Evolutionary conservation across 2,888 invertebrate genomes (phyloP), one percentile per base, ranked within the genome.

Genomic region (Caenorhabditis sp.): DNA sequence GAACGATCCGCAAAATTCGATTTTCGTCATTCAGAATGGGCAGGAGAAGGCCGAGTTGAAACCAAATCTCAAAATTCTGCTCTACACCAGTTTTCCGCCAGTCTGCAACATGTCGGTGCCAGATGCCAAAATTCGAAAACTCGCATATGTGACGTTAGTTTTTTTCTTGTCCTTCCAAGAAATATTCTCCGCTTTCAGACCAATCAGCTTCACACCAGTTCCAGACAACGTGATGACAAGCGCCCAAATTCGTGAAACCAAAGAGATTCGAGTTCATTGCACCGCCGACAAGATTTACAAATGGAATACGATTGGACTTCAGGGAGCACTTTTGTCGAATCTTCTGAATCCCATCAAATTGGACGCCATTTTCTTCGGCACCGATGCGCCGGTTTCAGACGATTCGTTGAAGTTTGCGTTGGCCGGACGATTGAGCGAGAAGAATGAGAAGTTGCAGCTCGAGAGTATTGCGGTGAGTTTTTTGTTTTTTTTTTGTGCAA

Each of bases 251-350:
- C 57, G 50, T 17, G 57, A 12, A 1, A 60, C 26, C 0, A 62
- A 72, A 14, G 3, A 36, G 1, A 14, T 79, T 12, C 66, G 66
- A 12, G 58, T 75, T 6, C 77, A 80, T 43, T 66, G 61, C 26
- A 65, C 73, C 0, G 73, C 81, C 6, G 81, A 81, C 43, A 81
- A 81, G 60, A 36, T 81, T 1, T 77, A 72, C 74, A 81, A 81
- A 59, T 81, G 81, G 81, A 74, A 63, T 21, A 60, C 61, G 43
- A 37, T 81, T 1, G 81, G 79, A 58, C 55, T 77, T 21, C 79
- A 79, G 49, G 79, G 79, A n/a, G 77, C 76, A 14, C 76, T 79
- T 19, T 68, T 79, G 21, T 76, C 79, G 6, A 73, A 67, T 17
- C 4, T 77, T 6, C 23, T 79, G 14, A 63, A 79, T 5, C 76